Conservation (phyloP, 2,797 vertebrate genomes). For the Epinephelus awoara region DNA sequence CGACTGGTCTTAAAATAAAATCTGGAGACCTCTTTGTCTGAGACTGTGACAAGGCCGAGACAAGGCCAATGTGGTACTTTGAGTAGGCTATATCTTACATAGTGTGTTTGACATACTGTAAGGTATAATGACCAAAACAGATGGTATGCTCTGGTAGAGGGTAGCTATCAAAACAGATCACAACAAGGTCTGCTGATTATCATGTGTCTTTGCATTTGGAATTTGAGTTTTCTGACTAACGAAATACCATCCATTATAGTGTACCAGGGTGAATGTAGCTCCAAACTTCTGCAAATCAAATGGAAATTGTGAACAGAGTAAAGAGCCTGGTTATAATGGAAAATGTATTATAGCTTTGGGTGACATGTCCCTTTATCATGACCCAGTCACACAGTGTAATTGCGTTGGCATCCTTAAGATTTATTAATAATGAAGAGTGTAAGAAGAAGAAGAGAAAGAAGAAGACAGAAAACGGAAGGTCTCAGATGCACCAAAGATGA, state of each 20-base stretch:
- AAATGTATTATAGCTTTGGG: neutral
- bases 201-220: neutral
- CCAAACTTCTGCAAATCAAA: neutral
- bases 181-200: neutral
- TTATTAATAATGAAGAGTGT: neutral
- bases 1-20: too few species aligned
- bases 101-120: neutral
- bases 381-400: neutral
- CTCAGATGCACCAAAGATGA: neutral
- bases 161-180: neutral
- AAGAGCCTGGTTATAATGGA: neutral
- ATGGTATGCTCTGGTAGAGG: neutral
- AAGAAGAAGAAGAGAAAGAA: neutral
- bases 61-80: too few species aligned
- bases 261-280: neutral
- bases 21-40: too few species aligned
- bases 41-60: too few species aligned
- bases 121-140: neutral
- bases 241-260: neutral
- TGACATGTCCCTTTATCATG: neutral
- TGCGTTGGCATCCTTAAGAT: neutral
- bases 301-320: neutral
- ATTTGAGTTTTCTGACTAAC: neutral
- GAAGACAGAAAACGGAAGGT: conserved; percentile 14
- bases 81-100: neutral